Conservation (phyloP, 2,113 vertebrate species). For the Osmerus eperlanus region DNA sequence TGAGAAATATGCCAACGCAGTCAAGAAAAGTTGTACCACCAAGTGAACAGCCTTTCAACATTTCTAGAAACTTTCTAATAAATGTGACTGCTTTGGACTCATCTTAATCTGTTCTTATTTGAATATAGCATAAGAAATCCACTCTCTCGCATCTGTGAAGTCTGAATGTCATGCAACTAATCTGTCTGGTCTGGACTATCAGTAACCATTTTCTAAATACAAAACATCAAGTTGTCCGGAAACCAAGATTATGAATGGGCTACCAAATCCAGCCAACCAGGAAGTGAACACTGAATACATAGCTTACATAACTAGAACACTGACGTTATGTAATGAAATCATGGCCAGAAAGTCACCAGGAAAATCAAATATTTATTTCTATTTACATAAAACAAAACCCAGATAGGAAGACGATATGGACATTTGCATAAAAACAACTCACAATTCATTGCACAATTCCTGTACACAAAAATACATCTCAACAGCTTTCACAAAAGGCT, state of each 20-base stretch:
- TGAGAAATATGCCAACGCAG: too few species aligned
- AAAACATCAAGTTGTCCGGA: too few species aligned
- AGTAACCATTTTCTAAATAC: too few species aligned
- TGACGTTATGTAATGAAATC: too few species aligned
- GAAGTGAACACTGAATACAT: too few species aligned
- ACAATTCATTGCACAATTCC: neutral
- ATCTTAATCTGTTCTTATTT: conserved; percentile 12
- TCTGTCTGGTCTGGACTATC: too few species aligned
- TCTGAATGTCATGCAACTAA: too few species aligned
- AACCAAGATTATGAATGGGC: too few species aligned
- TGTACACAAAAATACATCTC: conserved; percentile 20
- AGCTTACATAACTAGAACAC: too few species aligned
- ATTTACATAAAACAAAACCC: conserved; percentile 48
- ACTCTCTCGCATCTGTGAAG: neutral
- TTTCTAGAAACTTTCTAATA: conserved; percentile 56
- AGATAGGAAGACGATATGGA: neutral
- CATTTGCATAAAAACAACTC: neutral
- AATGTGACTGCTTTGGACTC: conserved; percentile 41
- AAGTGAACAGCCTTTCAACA: neutral
- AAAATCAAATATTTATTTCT: conserved; percentile 52
- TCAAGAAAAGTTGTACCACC: too few species aligned
- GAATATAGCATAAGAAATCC: neutral
- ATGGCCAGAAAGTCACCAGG: neutral
- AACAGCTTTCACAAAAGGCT: neutral
- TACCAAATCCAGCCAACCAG: too few species aligned